Evolutionary conservation across 2,888 invertebrate genomes (phyloP).

Genomic region (Chaetogeoica ovagalla): DNA sequence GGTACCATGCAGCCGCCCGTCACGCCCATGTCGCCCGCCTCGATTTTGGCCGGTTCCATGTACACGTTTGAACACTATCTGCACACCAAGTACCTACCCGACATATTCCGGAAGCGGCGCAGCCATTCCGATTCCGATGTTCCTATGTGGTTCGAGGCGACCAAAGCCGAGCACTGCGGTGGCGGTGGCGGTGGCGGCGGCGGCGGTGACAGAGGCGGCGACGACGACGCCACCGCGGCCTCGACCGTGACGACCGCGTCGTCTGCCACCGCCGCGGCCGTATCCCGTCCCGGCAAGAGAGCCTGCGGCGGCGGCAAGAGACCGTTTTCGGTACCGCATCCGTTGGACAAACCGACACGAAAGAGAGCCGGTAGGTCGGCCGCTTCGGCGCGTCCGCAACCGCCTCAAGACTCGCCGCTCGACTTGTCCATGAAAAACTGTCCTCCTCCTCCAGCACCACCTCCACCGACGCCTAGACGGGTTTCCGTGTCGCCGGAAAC

Average conservation of each 20-base stretch:
- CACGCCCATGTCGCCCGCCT: constrained; percentile 63
- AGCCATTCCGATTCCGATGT: constrained; percentile 72
- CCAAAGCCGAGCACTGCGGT: constrained; percentile 60
- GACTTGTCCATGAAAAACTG: constrained; percentile 78
- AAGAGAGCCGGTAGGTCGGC: constrained; percentile 61
- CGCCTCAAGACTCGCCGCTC: constrained; percentile 80
- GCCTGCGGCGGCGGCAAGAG: constrained; percentile 53
- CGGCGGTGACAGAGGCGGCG: constrained; percentile 58
- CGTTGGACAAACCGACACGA: constrained; percentile 57
- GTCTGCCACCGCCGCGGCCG: constrained; percentile 69
- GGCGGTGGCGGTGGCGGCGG: constrained; percentile 59
- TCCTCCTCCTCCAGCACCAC: neutral
- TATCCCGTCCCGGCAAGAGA: constrained; percentile 61
- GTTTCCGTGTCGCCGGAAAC: constrained; percentile 55
- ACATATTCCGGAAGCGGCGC: constrained; percentile 64
- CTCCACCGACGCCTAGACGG: too few species aligned
- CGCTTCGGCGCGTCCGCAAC: constrained; percentile 63
- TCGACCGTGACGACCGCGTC: constrained; percentile 57
- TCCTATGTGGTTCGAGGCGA: constrained; percentile 63
- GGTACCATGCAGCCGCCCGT: constrained; percentile 63
- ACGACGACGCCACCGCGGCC: constrained; percentile 62
- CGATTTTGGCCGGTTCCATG: constrained; percentile 63
- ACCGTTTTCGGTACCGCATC: constrained; percentile 57
- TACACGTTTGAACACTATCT: constrained; percentile 69
- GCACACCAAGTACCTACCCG: constrained; percentile 69